phyloP scores from a whole-genome alignment of 1,140 invertebrate species.

The Saccostrea cuccullata region DNA sequence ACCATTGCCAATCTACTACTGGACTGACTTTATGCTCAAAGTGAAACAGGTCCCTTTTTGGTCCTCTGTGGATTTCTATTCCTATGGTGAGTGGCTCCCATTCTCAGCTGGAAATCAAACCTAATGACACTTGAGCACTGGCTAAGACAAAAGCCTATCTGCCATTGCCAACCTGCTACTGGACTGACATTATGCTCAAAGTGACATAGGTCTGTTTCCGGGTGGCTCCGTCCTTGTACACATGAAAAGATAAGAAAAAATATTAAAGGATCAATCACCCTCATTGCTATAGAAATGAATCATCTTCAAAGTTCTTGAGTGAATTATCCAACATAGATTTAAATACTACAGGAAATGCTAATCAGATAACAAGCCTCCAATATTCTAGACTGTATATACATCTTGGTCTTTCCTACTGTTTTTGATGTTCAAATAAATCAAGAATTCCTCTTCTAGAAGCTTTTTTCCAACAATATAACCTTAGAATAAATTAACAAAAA shows the following conservation, averaged over 20 bases:
- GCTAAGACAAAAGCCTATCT: not conserved
- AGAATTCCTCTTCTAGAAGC: not conserved
- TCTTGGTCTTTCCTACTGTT: too few relatives aligned
- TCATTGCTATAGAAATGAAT: too few relatives aligned
- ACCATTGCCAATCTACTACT: not conserved
- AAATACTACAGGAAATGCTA: too few relatives aligned
- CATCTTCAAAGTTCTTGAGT: too few relatives aligned
- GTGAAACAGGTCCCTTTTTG: not conserved
- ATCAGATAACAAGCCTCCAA: too few relatives aligned
- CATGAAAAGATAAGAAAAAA: too few relatives aligned
- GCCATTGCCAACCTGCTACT: not conserved
- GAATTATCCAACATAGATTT: too few relatives aligned
- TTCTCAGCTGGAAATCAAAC: not conserved
- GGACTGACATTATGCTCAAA: not conserved
- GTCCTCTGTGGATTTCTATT: not conserved
- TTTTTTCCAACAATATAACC: not conserved
- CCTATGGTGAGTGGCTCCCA: not conserved
- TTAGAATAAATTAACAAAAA: not conserved
- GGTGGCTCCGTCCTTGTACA: too few relatives aligned
- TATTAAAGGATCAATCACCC: too few relatives aligned
- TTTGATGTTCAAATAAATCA: not conserved
- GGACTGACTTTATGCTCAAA: constrained; percentile 8
- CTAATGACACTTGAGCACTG: not conserved
- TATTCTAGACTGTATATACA: too few relatives aligned
- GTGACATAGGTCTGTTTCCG: not conserved